A percentile compares a stretch with the other conserved stretches of the same genome.
These are phyloP conservation scores for Agrotis puta DNA, from an alignment of 2,888 invertebrate species.

Conservation along the genomic window DNA sequence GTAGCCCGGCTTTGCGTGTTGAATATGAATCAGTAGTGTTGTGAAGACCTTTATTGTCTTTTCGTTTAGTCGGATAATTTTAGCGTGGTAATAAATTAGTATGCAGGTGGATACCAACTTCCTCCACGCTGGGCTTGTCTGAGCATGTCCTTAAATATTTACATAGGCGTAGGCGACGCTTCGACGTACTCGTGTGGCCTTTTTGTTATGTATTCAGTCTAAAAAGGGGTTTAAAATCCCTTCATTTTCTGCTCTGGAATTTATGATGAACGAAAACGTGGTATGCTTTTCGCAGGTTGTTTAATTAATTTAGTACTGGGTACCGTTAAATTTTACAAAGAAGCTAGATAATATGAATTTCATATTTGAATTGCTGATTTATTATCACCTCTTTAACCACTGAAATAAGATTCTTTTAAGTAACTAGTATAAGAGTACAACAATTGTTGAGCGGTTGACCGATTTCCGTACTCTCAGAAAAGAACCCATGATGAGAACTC, in stretches of 20 bases:
- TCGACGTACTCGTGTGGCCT: conserved; percentile 35
- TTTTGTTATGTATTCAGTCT: conserved; percentile 64
- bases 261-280: conserved; percentile 38
- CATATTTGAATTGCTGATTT: neutral
- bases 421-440: neutral
- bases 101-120: conserved; percentile 81
- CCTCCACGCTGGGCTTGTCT: conserved; percentile 79
- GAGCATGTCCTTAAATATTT: conserved; percentile 81
- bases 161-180: conserved; percentile 71
- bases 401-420: conserved; percentile 1
- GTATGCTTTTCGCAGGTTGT: conserved; percentile 21
- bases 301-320: conserved; percentile 27
- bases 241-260: conserved; percentile 42
- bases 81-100: conserved; percentile 82
- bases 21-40: conserved; percentile 58
- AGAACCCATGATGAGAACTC: conserved; percentile 18
- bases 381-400: conserved; percentile 2
- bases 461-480: conserved; percentile 16
- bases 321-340: conserved; percentile 2
- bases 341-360: neutral
- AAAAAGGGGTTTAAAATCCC: conserved; percentile 59
- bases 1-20: conserved; percentile 69
- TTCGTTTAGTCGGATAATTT: conserved; percentile 74
- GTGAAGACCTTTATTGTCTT: conserved; percentile 63
- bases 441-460: neutral